Evolutionary conservation across 2,888 invertebrate species (phyloP).

Genomic region (Tetropium fuscum): DNA sequence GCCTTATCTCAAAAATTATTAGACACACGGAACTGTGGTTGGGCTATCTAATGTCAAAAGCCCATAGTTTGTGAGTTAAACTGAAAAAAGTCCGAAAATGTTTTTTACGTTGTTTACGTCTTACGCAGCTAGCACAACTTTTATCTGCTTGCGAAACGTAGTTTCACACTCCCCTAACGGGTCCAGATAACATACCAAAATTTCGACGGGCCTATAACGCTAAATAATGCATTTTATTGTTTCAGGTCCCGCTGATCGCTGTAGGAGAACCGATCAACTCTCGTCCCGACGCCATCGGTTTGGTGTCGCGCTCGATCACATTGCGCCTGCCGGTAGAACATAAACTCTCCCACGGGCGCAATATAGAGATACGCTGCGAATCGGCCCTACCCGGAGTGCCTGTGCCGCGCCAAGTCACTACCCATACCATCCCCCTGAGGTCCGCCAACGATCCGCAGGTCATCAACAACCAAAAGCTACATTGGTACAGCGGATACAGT

Average conservation of each 20-base stretch:
- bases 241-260: slow-evolving; percentile 52
- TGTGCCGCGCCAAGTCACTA: slow-evolving; percentile 51
- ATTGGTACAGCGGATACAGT: slow-evolving; percentile 45
- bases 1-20: too few relatives aligned
- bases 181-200: too few relatives aligned
- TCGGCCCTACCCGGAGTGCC: slow-evolving; percentile 59
- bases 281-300: slow-evolving; percentile 50
- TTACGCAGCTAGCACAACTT: too few relatives aligned
- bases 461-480: slow-evolving; percentile 55
- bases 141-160: too few relatives aligned
- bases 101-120: too few relatives aligned
- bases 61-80: too few relatives aligned
- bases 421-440: slow-evolving; percentile 47
- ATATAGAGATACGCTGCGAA: slow-evolving; percentile 58
- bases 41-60: too few relatives aligned
- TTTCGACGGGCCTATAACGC: too few relatives aligned
- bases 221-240: slow-evolving; percentile 37
- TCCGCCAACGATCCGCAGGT: slow-evolving; percentile 45
- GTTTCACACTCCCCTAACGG: too few relatives aligned
- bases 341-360: slow-evolving; percentile 52
- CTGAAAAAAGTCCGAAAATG: too few relatives aligned
- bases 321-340: slow-evolving; percentile 54
- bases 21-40: too few relatives aligned
- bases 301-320: slow-evolving; percentile 53
- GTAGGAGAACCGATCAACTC: slow-evolving; percentile 55